Conservation (phyloP, 2,888 invertebrate species). For the Troides oblongomaculatus region DNA sequence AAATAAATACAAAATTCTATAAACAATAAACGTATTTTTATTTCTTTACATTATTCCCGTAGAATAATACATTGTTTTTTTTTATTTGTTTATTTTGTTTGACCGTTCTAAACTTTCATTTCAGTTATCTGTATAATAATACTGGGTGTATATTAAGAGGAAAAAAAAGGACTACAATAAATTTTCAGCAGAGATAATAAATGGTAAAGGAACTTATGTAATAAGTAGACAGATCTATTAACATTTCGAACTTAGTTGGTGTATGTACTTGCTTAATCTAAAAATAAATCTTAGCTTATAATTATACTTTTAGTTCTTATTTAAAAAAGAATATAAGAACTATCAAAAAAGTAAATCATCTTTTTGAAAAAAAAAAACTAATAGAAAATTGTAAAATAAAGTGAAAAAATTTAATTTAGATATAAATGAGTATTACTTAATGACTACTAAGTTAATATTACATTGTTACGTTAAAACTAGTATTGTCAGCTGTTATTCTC, state of each 20-base stretch:
- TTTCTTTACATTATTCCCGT: no score
- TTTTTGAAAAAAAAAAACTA: not conserved
- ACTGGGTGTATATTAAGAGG: not conserved
- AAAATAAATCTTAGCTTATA: not conserved
- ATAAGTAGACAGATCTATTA: not conserved
- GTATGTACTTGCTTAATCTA: conserved; percentile 1
- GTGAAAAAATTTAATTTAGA: conserved; percentile 12
- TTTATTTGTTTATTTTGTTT: no score
- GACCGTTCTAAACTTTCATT: no score
- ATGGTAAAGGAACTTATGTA: conserved; percentile 1
- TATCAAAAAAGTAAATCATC: no score
- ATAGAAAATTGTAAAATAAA: conserved; percentile 2
- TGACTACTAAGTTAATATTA: conserved; percentile 29
- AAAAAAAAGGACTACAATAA: not conserved
- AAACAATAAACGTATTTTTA: not conserved
- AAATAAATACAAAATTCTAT: not conserved
- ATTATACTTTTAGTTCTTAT: not conserved
- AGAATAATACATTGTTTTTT: no score
- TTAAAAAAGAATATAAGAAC: not conserved
- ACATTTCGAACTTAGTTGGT: not conserved
- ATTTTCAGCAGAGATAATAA: not conserved
- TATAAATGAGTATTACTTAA: conserved; percentile 42
- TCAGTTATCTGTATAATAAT: not conserved
- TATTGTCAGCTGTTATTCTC: conserved; percentile 77
- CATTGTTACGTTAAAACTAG: conserved; percentile 33